Evolutionary conservation across 1,140 invertebrate species (phyloP).

Genomic region (Neotoxoptera formosana): DNA sequence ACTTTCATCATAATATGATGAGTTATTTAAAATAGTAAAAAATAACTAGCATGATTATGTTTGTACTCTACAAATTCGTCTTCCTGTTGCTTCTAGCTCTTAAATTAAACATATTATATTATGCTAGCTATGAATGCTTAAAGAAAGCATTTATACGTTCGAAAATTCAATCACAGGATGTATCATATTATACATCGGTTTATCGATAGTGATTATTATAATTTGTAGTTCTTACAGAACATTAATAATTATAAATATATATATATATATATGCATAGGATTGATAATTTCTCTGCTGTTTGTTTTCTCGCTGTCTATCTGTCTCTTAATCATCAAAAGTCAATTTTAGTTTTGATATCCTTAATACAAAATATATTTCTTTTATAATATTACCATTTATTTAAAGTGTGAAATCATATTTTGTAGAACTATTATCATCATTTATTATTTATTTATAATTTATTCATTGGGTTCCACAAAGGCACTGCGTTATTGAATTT

Average conservation of each 20-base stretch:
- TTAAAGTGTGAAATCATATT: neutral
- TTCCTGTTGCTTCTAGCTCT: neutral
- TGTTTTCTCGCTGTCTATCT: neutral
- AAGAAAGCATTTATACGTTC: neutral
- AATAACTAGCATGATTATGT: neutral
- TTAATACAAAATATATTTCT: neutral
- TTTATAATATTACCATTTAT: neutral
- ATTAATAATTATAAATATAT: neutral
- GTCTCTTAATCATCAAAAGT: neutral
- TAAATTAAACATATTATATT: constrained; percentile 14
- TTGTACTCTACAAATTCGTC: neutral
- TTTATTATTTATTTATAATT: neutral
- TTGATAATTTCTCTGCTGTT: neutral
- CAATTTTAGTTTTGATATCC: neutral
- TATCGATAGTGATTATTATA: neutral
- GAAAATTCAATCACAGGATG: neutral
- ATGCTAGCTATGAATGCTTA: neutral
- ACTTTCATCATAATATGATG: neutral
- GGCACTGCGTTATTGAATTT: neutral
- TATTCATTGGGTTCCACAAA: neutral
- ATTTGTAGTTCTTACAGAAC: neutral
- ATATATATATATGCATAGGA: neutral
- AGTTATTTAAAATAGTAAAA: neutral
- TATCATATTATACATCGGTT: neutral
- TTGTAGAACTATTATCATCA: neutral